A percentile compares a stretch with the other conserved stretches of the same genome.
phyloP scores from a whole-genome alignment of 2,888 invertebrate genomes.

The Apodemia mormo region DNA sequence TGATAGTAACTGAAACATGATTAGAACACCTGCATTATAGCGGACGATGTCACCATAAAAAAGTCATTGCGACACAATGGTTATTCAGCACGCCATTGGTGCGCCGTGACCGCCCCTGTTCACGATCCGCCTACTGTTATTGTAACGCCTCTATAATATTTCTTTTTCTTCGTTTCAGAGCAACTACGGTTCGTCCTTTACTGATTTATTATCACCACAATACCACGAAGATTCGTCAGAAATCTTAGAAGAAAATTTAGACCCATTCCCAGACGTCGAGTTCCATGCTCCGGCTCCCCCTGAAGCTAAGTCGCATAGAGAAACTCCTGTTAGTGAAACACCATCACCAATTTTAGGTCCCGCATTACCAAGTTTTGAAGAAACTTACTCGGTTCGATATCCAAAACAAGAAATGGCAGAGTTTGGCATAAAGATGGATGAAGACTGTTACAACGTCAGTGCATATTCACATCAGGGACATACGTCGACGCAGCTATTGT shows the following conservation, averaged over 20 bases:
- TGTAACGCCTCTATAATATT: constrained; percentile 62
- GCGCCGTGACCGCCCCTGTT: constrained; percentile 61
- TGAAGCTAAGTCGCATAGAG: constrained; percentile 68
- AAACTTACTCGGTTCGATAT: constrained; percentile 91
- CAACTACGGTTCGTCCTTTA: constrained; percentile 90
- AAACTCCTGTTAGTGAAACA: constrained; percentile 69
- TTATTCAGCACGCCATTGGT: constrained; percentile 59
- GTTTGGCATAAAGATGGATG: constrained; percentile 91
- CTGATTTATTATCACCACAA: constrained; percentile 88
- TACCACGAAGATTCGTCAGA: constrained; percentile 87
- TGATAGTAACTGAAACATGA: constrained; percentile 34
- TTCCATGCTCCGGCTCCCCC: constrained; percentile 72
- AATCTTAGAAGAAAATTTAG: constrained; percentile 87
- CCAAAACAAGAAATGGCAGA: constrained; percentile 84
- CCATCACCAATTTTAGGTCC: constrained; percentile 78
- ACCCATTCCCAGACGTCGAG: constrained; percentile 87
- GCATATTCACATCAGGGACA: constrained; percentile 81
- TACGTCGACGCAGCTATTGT: constrained; percentile 78
- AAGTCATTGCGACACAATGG: constrained; percentile 38
- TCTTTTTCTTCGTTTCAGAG: constrained; percentile 82
- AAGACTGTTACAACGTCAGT: constrained; percentile 89
- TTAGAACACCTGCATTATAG: constrained; percentile 54
- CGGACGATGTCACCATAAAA: constrained; percentile 43
- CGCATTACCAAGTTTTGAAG: constrained; percentile 92
- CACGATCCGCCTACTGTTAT: constrained; percentile 63